Base-by-base conservation (phyloP, 1,140 invertebrate genomes). In the Thaumetopoea pityocampa region DNA sequence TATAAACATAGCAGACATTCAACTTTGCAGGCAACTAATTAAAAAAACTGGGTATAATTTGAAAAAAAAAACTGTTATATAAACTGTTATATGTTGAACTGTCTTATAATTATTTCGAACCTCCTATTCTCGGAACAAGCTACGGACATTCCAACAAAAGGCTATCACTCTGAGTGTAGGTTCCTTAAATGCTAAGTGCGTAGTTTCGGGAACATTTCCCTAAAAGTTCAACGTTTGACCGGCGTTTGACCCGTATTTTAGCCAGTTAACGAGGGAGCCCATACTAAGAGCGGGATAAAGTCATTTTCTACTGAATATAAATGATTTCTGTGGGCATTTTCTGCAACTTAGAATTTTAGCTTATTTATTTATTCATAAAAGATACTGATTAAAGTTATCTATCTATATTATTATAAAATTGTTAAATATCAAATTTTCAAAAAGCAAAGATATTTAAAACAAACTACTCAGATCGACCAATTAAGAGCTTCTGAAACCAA, bases 171-270 rank as follows among this genome's bases (percentile, higher is more conserved):
- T 24, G 32, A 41, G 28, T 32, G 37, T 41, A 23, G 19, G 37
- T 41, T 20, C 37, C 37, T 41, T 20, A 41, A 41, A 41, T 41
- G 28, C 37, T 41, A 41, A 32, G 37, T 20, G 27, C 5, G 28
- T 41, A 41, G 28, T 41, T 41, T 41, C 11, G 28, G 5, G 37
- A 32, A 29, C 20, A 41, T 41, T 41, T 24, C 37, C 27, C 32
- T 20, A 30, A 41, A 41, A 41, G 37, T 41, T 41, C 27, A 41
- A 23, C 17, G 16, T 38, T 38, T 27, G 35, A 37, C 35, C 35
- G 36, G 22, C 37, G 27, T 23, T 35, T 24, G n/a, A n/a, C 24
- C 28, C 37, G 19, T 24, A 41, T 28, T 41, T 32, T 41, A 32
- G 27, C 24, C 32, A 32, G 37, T 19, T 41, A 30, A 30, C 27